These are phyloP conservation scores for Hyposmocoma kahamanoa DNA, from an alignment of 1,140 invertebrate genomes.

Conservation along the genomic window DNA sequence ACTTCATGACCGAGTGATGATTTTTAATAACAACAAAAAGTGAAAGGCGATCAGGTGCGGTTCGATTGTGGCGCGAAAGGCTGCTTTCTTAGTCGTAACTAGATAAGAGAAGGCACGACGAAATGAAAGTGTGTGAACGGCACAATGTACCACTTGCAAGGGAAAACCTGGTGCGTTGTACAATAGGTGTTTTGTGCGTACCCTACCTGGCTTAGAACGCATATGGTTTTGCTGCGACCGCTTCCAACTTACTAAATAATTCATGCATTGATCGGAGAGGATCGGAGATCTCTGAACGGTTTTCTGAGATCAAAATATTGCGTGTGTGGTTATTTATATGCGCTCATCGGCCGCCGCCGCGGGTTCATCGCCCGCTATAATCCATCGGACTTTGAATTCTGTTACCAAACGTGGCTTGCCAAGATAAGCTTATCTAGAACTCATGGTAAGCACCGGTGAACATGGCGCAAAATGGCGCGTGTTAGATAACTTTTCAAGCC, in stretches of 20 bases:
- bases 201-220: slow-evolving; percentile 11
- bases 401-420: slow-evolving; percentile 25
- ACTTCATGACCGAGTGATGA: slow-evolving; percentile 26
- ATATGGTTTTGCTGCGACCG: slow-evolving; percentile 7
- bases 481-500: no score
- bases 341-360: slow-evolving; percentile 24
- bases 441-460: no score
- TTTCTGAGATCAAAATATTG: slow-evolving; percentile 20
- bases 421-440: slow-evolving; percentile 15
- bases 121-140: slow-evolving; percentile 59
- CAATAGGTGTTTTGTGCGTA: slow-evolving; percentile 15
- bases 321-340: slow-evolving; percentile 39
- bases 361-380: slow-evolving; percentile 31
- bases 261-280: not conserved
- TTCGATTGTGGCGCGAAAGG: slow-evolving; percentile 32
- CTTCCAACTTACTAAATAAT: not conserved
- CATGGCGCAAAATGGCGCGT: no score
- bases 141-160: slow-evolving; percentile 28
- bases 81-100: slow-evolving; percentile 50
- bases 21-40: slow-evolving; percentile 51
- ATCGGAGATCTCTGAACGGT: slow-evolving; percentile 19
- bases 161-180: slow-evolving; percentile 24
- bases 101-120: slow-evolving; percentile 31
- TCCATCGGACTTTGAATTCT: slow-evolving; percentile 24
- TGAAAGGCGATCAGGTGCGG: slow-evolving; percentile 44